phyloP scores from a whole-genome alignment of 2,888 invertebrate genomes.

The Chloroclysta siterata region DNA sequence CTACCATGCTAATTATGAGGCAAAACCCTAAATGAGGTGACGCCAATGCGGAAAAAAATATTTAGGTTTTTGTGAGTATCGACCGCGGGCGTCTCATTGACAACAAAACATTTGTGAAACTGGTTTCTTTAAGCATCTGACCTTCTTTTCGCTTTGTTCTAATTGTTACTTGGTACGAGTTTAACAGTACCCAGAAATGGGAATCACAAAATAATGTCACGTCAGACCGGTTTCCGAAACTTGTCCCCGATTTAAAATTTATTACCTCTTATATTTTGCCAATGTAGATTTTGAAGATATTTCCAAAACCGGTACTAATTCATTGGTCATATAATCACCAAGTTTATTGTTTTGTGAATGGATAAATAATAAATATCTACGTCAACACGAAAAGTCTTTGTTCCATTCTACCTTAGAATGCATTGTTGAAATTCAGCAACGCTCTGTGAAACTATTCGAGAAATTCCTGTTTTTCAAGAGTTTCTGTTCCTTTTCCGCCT shows the following conservation, averaged over 20 bases:
- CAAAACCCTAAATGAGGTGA: too few species aligned
- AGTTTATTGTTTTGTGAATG: not conserved
- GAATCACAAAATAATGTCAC: slow-evolving; percentile 36
- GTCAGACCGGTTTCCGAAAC: slow-evolving; percentile 40
- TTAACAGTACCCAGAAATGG: slow-evolving; percentile 24
- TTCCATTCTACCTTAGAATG: slow-evolving; percentile 1
- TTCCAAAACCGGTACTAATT: slow-evolving; percentile 1
- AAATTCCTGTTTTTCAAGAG: not conserved
- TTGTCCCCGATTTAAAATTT: slow-evolving; percentile 43
- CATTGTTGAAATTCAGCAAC: not conserved
- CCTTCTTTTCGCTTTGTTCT: not conserved
- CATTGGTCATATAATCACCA: not conserved
- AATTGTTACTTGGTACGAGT: slow-evolving; percentile 5
- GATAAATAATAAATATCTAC: not conserved
- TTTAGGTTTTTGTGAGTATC: not conserved
- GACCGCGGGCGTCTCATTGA: not conserved
- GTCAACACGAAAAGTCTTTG: slow-evolving; percentile 1
- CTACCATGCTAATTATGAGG: too few species aligned
- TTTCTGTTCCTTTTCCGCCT: slow-evolving; percentile 8
- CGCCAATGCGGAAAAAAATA: too few species aligned
- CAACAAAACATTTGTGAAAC: not conserved
- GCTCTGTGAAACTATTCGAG: not conserved
- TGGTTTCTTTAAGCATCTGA: slow-evolving; percentile 6
- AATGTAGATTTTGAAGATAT: slow-evolving; percentile 23
- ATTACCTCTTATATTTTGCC: slow-evolving; percentile 5